These are phyloP conservation scores for Lindbergichthys nudifrons DNA, from an alignment of 2,797 vertebrate species.

Conservation along the genomic window DNA sequence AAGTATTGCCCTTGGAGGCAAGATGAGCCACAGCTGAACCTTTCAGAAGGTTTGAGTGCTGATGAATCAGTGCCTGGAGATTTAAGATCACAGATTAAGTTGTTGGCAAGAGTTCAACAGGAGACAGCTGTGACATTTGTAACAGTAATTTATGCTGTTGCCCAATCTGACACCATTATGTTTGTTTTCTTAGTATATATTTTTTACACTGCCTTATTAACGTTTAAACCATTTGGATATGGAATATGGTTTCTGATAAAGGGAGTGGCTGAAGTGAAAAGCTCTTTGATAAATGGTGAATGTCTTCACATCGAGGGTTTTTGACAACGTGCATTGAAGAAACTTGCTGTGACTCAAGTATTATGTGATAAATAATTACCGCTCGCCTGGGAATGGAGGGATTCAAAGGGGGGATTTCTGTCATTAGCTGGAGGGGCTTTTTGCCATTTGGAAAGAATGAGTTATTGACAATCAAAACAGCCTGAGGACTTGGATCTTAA, in stretches of 20 bases:
- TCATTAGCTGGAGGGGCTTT: slow-evolving; percentile 9
- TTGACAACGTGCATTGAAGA: neutral
- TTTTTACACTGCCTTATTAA: neutral
- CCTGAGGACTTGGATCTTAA: neutral
- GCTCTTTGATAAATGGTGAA: neutral
- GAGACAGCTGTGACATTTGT: slow-evolving; percentile 13
- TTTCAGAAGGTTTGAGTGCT: slow-evolving; percentile 5
- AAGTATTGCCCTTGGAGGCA: neutral
- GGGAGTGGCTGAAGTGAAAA: neutral
- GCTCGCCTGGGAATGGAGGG: neutral
- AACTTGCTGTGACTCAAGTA: slow-evolving; percentile 25
- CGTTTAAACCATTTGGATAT: slow-evolving; percentile 4
- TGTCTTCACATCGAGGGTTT: neutral
- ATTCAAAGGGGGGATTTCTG: too few species aligned
- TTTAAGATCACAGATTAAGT: slow-evolving; percentile 4
- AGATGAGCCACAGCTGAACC: neutral
- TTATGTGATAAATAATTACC: neutral
- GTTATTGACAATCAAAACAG: neutral
- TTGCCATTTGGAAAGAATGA: neutral
- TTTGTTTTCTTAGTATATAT: slow-evolving; percentile 5
- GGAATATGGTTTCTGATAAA: neutral
- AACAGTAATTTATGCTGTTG: neutral
- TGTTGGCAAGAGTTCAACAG: neutral
- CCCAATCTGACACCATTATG: neutral
- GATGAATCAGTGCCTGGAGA: slow-evolving; percentile 6